A percentile compares a stretch with the other conserved stretches of the same genome.
phyloP scores from a whole-genome alignment of 2,888 invertebrate genomes.

The Athetis lepigone region DNA sequence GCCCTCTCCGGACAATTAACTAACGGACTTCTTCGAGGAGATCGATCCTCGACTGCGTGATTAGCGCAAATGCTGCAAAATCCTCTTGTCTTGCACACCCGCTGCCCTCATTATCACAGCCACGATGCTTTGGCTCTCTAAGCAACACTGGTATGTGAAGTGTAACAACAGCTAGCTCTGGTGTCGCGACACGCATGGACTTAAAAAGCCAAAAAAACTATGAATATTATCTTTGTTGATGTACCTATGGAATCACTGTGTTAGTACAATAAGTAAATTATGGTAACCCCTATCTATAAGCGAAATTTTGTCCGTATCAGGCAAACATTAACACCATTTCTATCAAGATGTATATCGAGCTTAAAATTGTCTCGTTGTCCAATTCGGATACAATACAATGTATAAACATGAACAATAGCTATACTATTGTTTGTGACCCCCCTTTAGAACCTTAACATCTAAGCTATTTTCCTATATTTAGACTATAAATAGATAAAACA shows the following conservation, averaged over 20 bases:
- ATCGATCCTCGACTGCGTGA: conserved; percentile 74
- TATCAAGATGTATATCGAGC: conserved; percentile 58
- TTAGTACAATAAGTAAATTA: conserved; percentile 68
- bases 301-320: conserved; percentile 43
- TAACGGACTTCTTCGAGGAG: conserved; percentile 79
- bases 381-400: conserved; percentile 31
- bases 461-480: conserved; percentile 27
- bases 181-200: conserved; percentile 34
- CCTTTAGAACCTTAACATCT: conserved; percentile 28
- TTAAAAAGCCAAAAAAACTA: conserved; percentile 45
- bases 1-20: conserved; percentile 75
- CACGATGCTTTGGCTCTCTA: conserved; percentile 10
- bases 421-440: conserved; percentile 23
- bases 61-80: conserved; percentile 60
- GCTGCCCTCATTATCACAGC: conserved; percentile 13
- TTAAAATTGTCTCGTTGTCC: conserved; percentile 54
- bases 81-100: conserved; percentile 32
- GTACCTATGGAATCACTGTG: conserved; percentile 58
- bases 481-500: background rate
- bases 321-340: conserved; percentile 9
- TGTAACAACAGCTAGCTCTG: conserved; percentile 13
- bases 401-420: conserved; percentile 26
- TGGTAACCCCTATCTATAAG: conserved; percentile 62
- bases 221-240: conserved; percentile 42
- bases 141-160: conserved; percentile 29